phyloP scores from a whole-genome alignment of 2,888 invertebrate genomes.

The Amblyteles armatorius region DNA sequence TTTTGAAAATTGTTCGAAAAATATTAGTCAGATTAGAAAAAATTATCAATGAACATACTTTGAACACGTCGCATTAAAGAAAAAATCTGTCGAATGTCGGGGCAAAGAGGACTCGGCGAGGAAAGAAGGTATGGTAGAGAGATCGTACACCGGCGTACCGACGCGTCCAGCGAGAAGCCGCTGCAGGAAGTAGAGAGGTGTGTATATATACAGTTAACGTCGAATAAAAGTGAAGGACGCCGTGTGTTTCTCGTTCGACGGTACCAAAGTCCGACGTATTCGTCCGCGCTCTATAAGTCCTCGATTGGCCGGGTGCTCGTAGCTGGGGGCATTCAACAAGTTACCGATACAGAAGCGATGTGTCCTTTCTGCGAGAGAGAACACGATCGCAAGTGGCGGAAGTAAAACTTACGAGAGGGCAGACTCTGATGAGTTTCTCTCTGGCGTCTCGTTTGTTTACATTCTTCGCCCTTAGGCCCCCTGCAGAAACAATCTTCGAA shows the following conservation, averaged over 20 bases:
- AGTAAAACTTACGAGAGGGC: conserved; percentile 25
- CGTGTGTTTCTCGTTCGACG: conserved; percentile 53
- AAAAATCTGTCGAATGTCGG: no score
- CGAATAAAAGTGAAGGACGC: conserved; percentile 63
- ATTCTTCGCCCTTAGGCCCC: not conserved
- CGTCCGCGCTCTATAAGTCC: conserved; percentile 33
- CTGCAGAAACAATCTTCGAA: not conserved
- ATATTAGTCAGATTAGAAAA: no score
- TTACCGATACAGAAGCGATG: conserved; percentile 77
- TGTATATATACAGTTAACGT: conserved; percentile 54
- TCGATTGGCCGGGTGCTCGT: conserved; percentile 49
- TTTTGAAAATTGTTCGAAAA: no score
- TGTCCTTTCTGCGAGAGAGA: conserved; percentile 51
- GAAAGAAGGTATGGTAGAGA: no score
- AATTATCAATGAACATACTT: no score
- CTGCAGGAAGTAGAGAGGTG: no score
- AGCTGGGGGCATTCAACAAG: conserved; percentile 76
- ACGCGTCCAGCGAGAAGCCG: no score
- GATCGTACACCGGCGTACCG: no score
- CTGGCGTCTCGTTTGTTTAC: not conserved
- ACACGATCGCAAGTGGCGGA: conserved; percentile 34
- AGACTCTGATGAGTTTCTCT: not conserved
- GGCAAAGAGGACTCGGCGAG: no score
- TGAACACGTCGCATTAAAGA: no score
- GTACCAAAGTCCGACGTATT: conserved; percentile 52